Base-by-base conservation (phyloP, 2,888 invertebrate genomes). In the Bedellia somnulentella region DNA sequence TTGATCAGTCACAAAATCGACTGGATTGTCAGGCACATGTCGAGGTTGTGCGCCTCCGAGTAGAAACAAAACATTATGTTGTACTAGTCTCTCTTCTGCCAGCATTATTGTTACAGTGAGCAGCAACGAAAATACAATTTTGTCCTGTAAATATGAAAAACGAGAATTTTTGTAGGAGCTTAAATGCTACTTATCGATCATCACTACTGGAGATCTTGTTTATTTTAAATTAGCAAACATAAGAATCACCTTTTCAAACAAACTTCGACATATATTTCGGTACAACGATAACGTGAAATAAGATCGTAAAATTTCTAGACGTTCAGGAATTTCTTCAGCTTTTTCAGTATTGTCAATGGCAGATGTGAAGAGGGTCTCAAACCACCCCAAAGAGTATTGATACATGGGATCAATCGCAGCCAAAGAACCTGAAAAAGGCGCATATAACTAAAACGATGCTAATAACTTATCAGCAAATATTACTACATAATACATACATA, bases 361-460 rank as follows among this genome's bases (percentile, higher is more conserved):
- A 27, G 84, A 76, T 43, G 86, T 85, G 58, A 89, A 97, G 15
- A 96, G 77, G 42, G 89, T 87, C 47, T 96, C 90, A 58, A 94
- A 96, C 96, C 96, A 97, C 2, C 82, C 82, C 44, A 97, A 71
- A 0, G 95, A 95, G 59, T 95, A 97, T 57, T 96, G 95, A 62
- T 97, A 97, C 96, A 96, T 96, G 2, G 95, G 94, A 67, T 97
- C 95, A 41, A 97, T 92, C 48, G 89, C 86, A 4, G 93, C 88
- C 48, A 97, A 64, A 34, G 93, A 89, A 34, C 85, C 89, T 87
- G 51, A 30, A 64, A 64, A 35, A 12, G 13, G 15, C 4, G 15
- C 13, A 29, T n/a, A 22, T 22, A 29, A 11, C 9, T 29, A 4
- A 29, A n/a, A n/a, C n/a, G n/a, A n/a, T n/a, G n/a, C n/a, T n/a